phyloP scores from a whole-genome alignment of 2,113 vertebrate species.

The Antigone vipio region DNA sequence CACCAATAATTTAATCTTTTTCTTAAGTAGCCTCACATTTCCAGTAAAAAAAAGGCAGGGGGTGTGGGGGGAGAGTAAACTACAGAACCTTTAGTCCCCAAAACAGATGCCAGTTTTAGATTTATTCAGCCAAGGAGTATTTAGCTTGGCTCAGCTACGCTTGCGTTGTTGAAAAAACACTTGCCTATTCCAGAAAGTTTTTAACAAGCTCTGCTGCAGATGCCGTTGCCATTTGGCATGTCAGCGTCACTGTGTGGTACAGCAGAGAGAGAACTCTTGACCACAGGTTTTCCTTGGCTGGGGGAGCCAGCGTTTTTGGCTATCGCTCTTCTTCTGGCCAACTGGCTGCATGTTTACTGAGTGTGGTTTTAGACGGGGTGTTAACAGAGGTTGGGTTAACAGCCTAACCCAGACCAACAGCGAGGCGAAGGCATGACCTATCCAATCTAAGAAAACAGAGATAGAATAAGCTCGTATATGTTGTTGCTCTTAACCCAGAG shows the following conservation, averaged over 20 bases:
- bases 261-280: slow-evolving; percentile 66
- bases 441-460: slow-evolving; percentile 2
- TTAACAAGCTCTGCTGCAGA: slow-evolving; percentile 75
- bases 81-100: slow-evolving; percentile 70
- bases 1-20: slow-evolving; percentile 62
- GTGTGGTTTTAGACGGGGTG: slow-evolving; percentile 66
- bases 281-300: slow-evolving; percentile 75
- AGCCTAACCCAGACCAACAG: slow-evolving; percentile 50
- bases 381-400: slow-evolving; percentile 63
- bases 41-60: slow-evolving; percentile 49
- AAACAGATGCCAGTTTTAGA: slow-evolving; percentile 75
- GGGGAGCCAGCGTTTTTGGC: slow-evolving; percentile 51
- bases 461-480: not conserved
- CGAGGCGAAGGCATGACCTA: slow-evolving; percentile 46
- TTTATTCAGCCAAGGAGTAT: slow-evolving; percentile 75
- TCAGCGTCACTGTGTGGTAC: slow-evolving; percentile 66
- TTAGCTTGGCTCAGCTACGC: slow-evolving; percentile 74
- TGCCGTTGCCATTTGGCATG: slow-evolving; percentile 75
- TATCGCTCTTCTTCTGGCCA: slow-evolving; percentile 50
- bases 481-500: not conserved
- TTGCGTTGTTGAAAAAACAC: slow-evolving; percentile 73
- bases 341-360: slow-evolving; percentile 68
- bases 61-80: slow-evolving; percentile 20
- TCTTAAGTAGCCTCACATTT: slow-evolving; percentile 62
- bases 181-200: slow-evolving; percentile 76